Evolutionary conservation across 1,140 invertebrate genomes (phyloP), one percentile per base, ranked within the genome.

Genomic region (Drosophila malerkotliana): DNA sequence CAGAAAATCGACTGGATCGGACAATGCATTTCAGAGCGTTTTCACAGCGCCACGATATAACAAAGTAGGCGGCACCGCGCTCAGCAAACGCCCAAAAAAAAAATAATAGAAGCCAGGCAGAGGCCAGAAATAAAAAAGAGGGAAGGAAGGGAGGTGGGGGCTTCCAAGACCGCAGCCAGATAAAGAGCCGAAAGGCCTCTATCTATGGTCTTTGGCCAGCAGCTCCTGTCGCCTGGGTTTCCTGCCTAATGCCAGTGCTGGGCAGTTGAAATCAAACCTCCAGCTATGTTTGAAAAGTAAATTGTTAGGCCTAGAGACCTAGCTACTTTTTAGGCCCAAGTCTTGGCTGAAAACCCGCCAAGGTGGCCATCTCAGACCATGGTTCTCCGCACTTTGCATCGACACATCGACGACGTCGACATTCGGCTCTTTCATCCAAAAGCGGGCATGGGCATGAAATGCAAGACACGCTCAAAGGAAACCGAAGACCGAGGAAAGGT

Each of bases 11-110:
- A 9, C 1, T 37, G n/a, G 55, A 32, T 15, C 61, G 48, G 61
- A 73, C 67, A 69, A 81, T 62, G 74, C 79, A 73, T 77, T 73
- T 78, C 59, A 39, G 51, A 52, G 53, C 60, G 44, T 63, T 68
- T 64, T 49, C 54, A 30, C 77, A 73, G 69, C 62, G 75, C 69
- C 75, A 63, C 62, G 59, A 79, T 79, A 63, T 53, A 71, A 37
- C 44, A 63, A 59, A 82, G 59, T 45, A 79, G 71, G 77, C 77
- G 77, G 77, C 62, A 62, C 68, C 51, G 45, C 24, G 44, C 30
- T n/a, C 47, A 14, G 53, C 41, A 54, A 30, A 62, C 64, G 54
- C 62, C 67, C 55, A 61, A 56, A 14, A 44, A 44, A 34, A 7
- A 56, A 54, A 34, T 28, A 9, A 18, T 26, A 5, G 18, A n/a